Evolutionary conservation across 2,113 vertebrate genomes (phyloP).

Genomic region (Cottus gobio): DNA sequence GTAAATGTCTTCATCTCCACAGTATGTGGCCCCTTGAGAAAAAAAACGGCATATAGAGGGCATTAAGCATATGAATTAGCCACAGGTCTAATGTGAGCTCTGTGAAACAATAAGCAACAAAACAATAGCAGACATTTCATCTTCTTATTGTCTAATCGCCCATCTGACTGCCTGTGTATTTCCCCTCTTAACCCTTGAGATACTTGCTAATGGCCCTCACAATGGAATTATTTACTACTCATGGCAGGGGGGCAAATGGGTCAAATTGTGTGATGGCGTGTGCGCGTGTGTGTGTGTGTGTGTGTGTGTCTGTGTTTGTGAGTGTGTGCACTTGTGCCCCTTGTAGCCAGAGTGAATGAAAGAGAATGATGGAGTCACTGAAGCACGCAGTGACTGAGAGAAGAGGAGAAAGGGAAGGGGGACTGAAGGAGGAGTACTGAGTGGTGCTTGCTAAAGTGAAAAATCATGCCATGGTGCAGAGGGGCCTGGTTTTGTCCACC

Average conservation of each 20-base stretch:
- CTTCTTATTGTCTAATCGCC: constrained; percentile 79
- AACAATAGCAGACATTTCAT: constrained; percentile 74
- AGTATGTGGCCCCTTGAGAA: constrained; percentile 38
- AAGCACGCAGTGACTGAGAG: constrained; percentile 79
- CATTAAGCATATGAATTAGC: constrained; percentile 65
- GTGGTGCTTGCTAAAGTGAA: constrained; percentile 85
- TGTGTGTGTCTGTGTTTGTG: constrained; percentile 33
- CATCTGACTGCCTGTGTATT: constrained; percentile 67
- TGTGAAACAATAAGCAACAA: constrained; percentile 67
- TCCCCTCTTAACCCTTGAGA: constrained; percentile 76
- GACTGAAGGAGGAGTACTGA: constrained; percentile 54
- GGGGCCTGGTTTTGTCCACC: constrained; percentile 83
- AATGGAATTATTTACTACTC: constrained; percentile 80
- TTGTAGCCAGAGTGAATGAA: constrained; percentile 68
- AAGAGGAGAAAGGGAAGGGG: constrained; percentile 50
- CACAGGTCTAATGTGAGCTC: constrained; percentile 67
- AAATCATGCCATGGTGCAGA: constrained; percentile 91
- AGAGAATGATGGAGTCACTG: constrained; percentile 82
- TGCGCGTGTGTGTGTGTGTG: constrained; percentile 37
- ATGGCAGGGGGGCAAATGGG: constrained; percentile 71
- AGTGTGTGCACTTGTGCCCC: constrained; percentile 44
- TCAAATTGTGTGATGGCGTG: constrained; percentile 70
- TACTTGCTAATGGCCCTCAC: constrained; percentile 72
- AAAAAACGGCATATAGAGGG: constrained; percentile 46
- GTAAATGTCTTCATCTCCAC: constrained; percentile 51